Evolutionary conservation across 2,888 invertebrate genomes (phyloP).

Genomic region (Chydorus sphaericus): DNA sequence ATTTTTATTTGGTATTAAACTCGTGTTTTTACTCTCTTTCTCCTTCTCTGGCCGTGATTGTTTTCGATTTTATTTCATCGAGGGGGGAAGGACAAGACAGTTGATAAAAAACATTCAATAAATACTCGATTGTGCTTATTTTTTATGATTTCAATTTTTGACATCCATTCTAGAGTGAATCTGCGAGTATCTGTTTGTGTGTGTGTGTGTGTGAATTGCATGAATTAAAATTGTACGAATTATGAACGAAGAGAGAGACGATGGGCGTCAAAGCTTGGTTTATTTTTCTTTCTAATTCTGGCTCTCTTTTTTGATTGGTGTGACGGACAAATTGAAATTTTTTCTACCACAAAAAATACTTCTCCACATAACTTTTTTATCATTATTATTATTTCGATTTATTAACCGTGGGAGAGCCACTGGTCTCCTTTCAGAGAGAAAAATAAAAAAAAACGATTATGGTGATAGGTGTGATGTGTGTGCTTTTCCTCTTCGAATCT

Average conservation of each 20-base stretch:
- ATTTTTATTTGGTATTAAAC: neutral
- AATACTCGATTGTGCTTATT: slow-evolving; percentile 4
- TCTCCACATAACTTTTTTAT: neutral
- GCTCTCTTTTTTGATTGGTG: neutral
- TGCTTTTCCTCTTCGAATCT: too few relatives aligned
- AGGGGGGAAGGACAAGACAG: slow-evolving; percentile 4
- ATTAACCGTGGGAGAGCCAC: too few relatives aligned
- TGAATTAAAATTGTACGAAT: neutral
- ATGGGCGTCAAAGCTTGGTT: neutral
- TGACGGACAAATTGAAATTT: neutral
- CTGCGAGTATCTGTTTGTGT: neutral
- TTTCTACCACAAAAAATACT: neutral
- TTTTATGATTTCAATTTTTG: neutral
- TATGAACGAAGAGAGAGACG: neutral
- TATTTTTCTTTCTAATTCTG: slow-evolving; percentile 8
- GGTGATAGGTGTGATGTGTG: too few relatives aligned
- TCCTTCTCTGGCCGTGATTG: neutral
- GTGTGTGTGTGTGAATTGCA: neutral
- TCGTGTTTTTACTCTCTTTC: neutral
- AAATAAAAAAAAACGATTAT: too few relatives aligned
- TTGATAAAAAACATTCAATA: slow-evolving; percentile 8
- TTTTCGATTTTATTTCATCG: neutral
- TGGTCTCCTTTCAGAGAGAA: too few relatives aligned
- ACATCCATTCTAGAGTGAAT: neutral
- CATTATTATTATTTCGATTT: too few relatives aligned